These are phyloP conservation scores for Lepidurus packardi DNA, from an alignment of 1,140 invertebrate species.

Conservation along the genomic window DNA sequence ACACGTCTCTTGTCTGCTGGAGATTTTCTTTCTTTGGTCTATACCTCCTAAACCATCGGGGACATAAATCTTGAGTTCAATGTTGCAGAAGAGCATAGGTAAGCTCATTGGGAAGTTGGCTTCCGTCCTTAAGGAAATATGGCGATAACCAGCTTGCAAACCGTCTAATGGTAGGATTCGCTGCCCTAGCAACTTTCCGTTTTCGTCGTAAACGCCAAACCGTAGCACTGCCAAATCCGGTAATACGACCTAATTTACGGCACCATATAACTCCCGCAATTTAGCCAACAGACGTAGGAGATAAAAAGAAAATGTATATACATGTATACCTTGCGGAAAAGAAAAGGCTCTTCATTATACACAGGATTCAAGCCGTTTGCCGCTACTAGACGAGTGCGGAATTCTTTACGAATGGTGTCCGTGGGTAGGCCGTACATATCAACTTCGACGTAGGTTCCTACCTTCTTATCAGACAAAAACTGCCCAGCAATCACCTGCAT, in stretches of 20 bases:
- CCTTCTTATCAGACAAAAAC: conserved; percentile 98
- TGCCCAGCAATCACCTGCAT: conserved; percentile 95
- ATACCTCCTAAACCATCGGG: conserved; percentile 95
- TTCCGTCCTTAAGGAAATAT: conserved; percentile 95
- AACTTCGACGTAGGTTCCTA: conserved; percentile 97
- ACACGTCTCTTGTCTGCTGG: neutral
- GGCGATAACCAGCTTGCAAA: conserved; percentile 92
- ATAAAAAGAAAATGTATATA: neutral
- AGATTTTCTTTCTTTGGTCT: conserved; percentile 33
- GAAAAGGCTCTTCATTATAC: conserved; percentile 96
- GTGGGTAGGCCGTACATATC: conserved; percentile 99
- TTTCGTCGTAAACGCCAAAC: conserved; percentile 99
- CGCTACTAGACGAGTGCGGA: conserved; percentile 90
- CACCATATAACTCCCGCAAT: conserved; percentile 17
- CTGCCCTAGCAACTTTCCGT: conserved; percentile 92
- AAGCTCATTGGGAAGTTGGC: conserved; percentile 98
- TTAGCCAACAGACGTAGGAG: neutral
- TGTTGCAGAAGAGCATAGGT: conserved; percentile 97
- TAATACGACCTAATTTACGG: conserved; percentile 72
- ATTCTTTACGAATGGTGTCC: conserved; percentile 97
- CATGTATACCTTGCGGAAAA: conserved; percentile 82
- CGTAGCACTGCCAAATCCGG: conserved; percentile 95
- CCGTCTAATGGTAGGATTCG: conserved; percentile 96
- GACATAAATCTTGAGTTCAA: conserved; percentile 99
- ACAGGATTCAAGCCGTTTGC: conserved; percentile 95